Evolutionary conservation across 2,797 vertebrate genomes (phyloP).

Genomic region (Bufotes viridis): DNA sequence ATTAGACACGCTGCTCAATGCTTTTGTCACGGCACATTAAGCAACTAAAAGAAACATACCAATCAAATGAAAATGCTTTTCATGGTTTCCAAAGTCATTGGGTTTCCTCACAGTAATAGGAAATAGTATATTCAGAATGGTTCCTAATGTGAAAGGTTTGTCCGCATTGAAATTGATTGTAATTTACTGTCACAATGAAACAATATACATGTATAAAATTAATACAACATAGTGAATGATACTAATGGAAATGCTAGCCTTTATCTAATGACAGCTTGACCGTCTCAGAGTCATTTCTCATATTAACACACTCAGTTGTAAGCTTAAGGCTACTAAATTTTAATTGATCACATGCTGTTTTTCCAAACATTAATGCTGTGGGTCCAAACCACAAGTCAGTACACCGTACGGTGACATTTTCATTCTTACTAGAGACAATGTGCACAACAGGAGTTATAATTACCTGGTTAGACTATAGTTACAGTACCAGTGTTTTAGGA

Average conservation of each 20-base stretch:
- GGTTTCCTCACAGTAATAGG: background rate
- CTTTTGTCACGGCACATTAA: constrained; percentile 52
- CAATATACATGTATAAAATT: background rate
- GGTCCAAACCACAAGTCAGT: background rate
- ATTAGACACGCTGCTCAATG: constrained; percentile 45
- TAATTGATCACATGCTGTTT: background rate
- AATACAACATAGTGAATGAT: background rate
- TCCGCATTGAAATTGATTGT: background rate
- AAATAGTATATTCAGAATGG: constrained; percentile 21
- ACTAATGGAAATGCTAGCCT: background rate
- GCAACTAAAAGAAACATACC: constrained; percentile 42
- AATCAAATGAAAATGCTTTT: constrained; percentile 42
- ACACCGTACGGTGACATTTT: background rate
- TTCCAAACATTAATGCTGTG: background rate
- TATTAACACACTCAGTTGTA: background rate
- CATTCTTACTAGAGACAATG: background rate
- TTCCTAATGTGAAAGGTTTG: constrained; percentile 7
- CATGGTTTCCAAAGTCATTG: constrained; percentile 41
- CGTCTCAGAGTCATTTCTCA: background rate
- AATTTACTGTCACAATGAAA: constrained; percentile 4
- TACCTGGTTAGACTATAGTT: too few relatives aligned
- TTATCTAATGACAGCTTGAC: background rate
- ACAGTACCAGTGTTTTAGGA: too few relatives aligned
- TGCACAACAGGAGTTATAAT: too few relatives aligned
- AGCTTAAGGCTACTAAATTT: background rate